Evolutionary conservation across 2,888 invertebrate genomes (phyloP), one percentile per base, ranked within the genome.

Genomic region (Lagria hirta): DNA sequence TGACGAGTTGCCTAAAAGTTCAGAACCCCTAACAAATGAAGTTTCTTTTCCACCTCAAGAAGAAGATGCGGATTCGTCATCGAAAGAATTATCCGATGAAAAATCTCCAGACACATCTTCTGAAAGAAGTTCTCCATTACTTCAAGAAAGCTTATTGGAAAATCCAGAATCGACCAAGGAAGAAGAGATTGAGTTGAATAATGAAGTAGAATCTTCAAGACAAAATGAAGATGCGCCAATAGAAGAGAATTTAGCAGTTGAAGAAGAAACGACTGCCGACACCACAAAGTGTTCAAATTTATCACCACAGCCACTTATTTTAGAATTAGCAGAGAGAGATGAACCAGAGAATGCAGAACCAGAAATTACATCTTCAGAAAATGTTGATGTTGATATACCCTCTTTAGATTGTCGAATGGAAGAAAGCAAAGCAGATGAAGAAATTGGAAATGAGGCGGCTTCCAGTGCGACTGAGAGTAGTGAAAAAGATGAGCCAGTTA

Each of bases 241-340:
- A 66, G 72, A 1, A 70, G 66, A 27, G 71, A 32, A 15, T 8
- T 13, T 72, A 24, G 73, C 74, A 20, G 74, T 73, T 60, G 75
- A 43, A 11, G 75, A 74, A 12, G 73, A 73, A 17, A 74, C 74
- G 6, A 74, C 74, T 65, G 75, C 74, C 36, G 74, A 73, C 35
- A 74, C 72, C 46, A 42, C 42, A 14, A 46, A 41, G 46, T 46
- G 46, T 46, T 46, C 46, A 41, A 18, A 13, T 42, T 74, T 74
- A 64, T 14, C 27, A 11, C 23, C 29, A 29, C 22, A 28, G 22
- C 16, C 37, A 11, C 8, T 24, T 12, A 21, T 28, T 21, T 30
- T 26, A n/a, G 41, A 47, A 26, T 14, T 27, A 17, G 6, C 21
- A 16, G 21, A 26, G 21, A 14, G 29, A 10, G 44, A 47, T 21